Evolutionary conservation across 53 echinoderm and acorn worm genomes (phyloP).

Genomic region (Glandiceps talaboti): DNA sequence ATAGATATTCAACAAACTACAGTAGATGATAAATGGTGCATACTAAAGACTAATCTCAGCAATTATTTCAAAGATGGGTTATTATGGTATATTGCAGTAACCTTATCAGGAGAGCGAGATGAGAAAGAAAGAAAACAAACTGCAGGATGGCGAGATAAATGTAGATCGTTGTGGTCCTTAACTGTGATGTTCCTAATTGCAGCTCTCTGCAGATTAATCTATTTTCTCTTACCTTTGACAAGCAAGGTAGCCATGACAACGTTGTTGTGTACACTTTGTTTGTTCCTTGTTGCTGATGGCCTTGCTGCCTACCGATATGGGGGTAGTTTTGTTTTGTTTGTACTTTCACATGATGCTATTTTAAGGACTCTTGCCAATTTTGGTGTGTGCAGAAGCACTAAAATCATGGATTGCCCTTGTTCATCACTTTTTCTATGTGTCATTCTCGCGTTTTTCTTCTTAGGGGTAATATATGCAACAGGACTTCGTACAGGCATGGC

Average conservation of each 20-base stretch:
- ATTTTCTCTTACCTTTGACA: not conserved
- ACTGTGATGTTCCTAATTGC: not conserved
- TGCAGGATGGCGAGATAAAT: not conserved
- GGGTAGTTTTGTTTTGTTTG: not conserved
- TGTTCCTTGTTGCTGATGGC: not conserved
- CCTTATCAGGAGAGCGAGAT: not conserved
- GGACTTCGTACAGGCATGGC: not conserved
- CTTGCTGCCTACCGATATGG: not conserved
- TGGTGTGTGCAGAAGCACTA: not conserved
- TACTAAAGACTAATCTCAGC: not conserved
- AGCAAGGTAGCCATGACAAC: not conserved
- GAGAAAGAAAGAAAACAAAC: not conserved
- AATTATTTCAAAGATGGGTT: not conserved
- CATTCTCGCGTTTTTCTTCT: not conserved
- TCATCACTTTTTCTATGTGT: not conserved
- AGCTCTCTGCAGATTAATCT: not conserved
- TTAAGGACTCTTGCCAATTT: not conserved
- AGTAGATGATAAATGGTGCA: slow-evolving; percentile 17
- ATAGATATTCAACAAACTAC: slow-evolving; percentile 12
- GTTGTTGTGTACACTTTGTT: not conserved
- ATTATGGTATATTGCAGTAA: not conserved
- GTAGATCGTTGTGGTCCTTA: too few species aligned
- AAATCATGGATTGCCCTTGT: not conserved
- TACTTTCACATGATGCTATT: not conserved
- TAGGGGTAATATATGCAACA: not conserved